Conservation (phyloP, 2,113 vertebrate genomes). For the Oriolus oriolus region DNA sequence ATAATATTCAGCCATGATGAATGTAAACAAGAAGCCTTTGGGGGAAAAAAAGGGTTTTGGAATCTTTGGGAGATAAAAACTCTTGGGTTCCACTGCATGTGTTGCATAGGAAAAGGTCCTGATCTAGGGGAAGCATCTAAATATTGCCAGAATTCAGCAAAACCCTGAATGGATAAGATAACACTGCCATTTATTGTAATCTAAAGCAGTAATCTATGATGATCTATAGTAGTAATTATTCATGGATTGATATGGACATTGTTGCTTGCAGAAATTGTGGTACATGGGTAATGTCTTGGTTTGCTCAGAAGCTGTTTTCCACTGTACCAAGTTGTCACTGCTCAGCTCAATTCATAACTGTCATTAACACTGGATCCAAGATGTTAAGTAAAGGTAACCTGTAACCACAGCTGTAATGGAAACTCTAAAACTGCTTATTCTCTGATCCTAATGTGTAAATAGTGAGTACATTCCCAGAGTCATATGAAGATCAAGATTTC, state of each 20-base stretch:
- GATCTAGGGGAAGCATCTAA: not conserved
- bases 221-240: not conserved
- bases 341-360: not conserved
- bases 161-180: not conserved
- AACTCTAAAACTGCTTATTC: not conserved
- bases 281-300: not conserved
- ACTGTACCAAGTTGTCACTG: not conserved
- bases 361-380: not conserved
- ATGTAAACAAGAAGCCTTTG: not conserved
- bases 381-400: not conserved
- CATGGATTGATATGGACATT: not conserved
- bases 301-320: not conserved
- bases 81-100: fast-evolving
- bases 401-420: not conserved
- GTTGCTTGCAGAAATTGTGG: not conserved
- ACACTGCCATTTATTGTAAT: not conserved
- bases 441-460: not conserved
- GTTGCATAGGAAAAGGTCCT: not conserved
- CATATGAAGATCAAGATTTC: not conserved
- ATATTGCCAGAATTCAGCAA: not conserved
- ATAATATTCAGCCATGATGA: not conserved
- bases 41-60: fast-evolving
- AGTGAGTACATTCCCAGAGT: not conserved
- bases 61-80: not conserved
- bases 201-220: not conserved